Evolutionary conservation across 2,888 invertebrate species (phyloP).

Genomic region (Nycteola revayana): DNA sequence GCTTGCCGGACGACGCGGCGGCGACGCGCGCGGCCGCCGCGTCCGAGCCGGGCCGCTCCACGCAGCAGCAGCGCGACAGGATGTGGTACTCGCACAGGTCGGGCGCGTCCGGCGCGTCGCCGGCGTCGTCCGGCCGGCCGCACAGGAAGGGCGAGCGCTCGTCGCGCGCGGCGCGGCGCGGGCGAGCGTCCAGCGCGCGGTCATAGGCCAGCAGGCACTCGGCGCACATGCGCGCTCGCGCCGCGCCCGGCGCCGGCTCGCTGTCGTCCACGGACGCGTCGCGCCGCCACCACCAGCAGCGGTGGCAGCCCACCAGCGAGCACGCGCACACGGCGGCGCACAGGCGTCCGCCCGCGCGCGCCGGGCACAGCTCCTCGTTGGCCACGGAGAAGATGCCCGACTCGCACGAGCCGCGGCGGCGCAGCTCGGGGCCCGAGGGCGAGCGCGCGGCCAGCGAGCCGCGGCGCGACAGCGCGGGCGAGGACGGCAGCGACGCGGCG

Average conservation of each 20-base stretch:
- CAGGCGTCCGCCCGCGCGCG: slow-evolving; percentile 48
- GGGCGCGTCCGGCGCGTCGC: slow-evolving; percentile 26
- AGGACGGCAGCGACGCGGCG: slow-evolving; percentile 62
- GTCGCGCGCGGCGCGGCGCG: background rate
- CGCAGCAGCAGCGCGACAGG: slow-evolving; percentile 62
- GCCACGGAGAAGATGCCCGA: slow-evolving; percentile 95
- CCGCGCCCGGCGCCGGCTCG: slow-evolving; percentile 25
- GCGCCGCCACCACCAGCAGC: slow-evolving; percentile 70
- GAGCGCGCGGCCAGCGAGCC: slow-evolving; percentile 39
- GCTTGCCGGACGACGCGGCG: slow-evolving; percentile 78
- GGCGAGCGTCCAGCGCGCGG: slow-evolving; percentile 41
- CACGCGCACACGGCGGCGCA: slow-evolving; percentile 68
- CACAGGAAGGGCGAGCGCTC: slow-evolving; percentile 62
- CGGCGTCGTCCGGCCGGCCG: slow-evolving; percentile 32
- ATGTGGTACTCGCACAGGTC: slow-evolving; percentile 54
- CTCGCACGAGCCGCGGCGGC: slow-evolving; percentile 90
- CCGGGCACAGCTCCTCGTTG: slow-evolving; percentile 86
- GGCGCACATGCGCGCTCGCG: slow-evolving; percentile 41
- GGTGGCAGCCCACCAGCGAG: slow-evolving; percentile 66
- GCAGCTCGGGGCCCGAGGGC: slow-evolving; percentile 37
- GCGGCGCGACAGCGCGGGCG: slow-evolving; percentile 56
- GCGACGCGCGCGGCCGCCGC: slow-evolving; percentile 54
- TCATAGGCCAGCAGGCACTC: slow-evolving; percentile 57
- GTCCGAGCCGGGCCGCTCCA: slow-evolving; percentile 42
- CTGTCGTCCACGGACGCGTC: slow-evolving; percentile 34